These are phyloP conservation scores for Linnaemya vulpina DNA, from an alignment of 2,888 invertebrate genomes.

Conservation along the genomic window DNA sequence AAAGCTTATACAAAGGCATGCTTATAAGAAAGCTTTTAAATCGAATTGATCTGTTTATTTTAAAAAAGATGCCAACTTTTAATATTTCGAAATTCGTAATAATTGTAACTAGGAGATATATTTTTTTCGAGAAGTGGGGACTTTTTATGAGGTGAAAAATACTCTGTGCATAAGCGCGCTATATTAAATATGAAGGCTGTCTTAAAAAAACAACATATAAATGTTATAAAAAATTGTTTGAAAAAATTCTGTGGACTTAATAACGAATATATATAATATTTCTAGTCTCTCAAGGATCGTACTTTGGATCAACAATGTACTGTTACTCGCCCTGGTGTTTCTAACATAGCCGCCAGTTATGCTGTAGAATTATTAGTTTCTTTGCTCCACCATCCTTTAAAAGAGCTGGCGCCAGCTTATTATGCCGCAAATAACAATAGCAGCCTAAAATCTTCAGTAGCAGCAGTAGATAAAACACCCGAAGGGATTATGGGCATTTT, in stretches of 20 bases:
- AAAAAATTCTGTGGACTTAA: no score
- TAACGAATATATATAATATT: not conserved
- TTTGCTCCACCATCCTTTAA: constrained; percentile 91
- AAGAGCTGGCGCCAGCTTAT: constrained; percentile 87
- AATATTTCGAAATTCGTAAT: not conserved
- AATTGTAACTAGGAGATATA: not conserved
- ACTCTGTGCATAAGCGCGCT: no score
- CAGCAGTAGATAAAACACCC: constrained; percentile 80
- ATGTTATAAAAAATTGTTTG: no score
- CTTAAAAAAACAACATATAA: no score
- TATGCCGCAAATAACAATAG: constrained; percentile 78
- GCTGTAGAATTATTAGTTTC: constrained; percentile 96
- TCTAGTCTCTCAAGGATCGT: constrained; percentile 92
- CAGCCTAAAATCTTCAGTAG: constrained; percentile 65
- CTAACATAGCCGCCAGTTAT: constrained; percentile 94
- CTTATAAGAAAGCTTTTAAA: constrained; percentile 2
- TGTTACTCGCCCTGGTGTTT: constrained; percentile 96
- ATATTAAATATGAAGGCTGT: no score
- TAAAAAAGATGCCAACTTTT: not conserved
- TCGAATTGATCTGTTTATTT: not conserved
- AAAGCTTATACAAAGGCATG: not conserved
- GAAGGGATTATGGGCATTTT: constrained; percentile 90
- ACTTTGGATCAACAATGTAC: constrained; percentile 99
- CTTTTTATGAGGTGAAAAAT: no score
- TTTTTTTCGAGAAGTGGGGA: no score